Base-by-base conservation (phyloP, 1,140 invertebrate species). In the Leptinotarsa lineolata region DNA sequence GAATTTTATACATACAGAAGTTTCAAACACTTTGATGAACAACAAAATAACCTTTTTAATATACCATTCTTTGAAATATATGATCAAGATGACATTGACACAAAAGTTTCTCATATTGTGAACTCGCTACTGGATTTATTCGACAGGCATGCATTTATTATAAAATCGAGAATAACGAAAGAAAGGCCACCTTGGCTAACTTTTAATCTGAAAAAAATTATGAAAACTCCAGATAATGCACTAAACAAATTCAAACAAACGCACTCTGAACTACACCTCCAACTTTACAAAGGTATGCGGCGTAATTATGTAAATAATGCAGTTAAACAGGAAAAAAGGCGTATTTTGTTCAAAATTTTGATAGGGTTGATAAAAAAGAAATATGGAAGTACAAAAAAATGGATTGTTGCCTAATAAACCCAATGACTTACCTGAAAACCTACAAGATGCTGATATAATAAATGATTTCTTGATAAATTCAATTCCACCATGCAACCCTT, bases 81-180 rank as follows among this genome's bases (percentile, higher is more conserved):
- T 61, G 59, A 61, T 61, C 59, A 61, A 61, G 59, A 61, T 20
- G 1, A 18, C 4, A 61, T 61, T 20, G 59, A 61, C 21, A 4
- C n/a, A 20, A 61, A 61, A 61, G 59, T 61, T 61, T 61, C 21
- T 61, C 4, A 16, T 22, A 2, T 61, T 20, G 59, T 61, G 11
- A 61, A 61, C 59, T 61, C 5, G 59, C 21, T 61, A 18, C 16
- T 18, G 16, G 20, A 60, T n/a, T 60, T 60, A 21, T n/a, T 60
- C n/a, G 59, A 60, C 21, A 60, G 59, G n/a, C 59, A 60, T 21
- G 59, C 59, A 18, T n/a, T n/a, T n/a, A 60, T 60, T 60, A n/a
- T 60, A 60, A 60, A 5, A 18, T n/a, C 59, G 20, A 60, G 59
- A 60, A 21, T 11, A 18, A 60, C 59, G 20, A 60, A 60, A 60